Evolutionary conservation across 2,113 vertebrate species (phyloP).

Genomic region (Sapajus apella): DNA sequence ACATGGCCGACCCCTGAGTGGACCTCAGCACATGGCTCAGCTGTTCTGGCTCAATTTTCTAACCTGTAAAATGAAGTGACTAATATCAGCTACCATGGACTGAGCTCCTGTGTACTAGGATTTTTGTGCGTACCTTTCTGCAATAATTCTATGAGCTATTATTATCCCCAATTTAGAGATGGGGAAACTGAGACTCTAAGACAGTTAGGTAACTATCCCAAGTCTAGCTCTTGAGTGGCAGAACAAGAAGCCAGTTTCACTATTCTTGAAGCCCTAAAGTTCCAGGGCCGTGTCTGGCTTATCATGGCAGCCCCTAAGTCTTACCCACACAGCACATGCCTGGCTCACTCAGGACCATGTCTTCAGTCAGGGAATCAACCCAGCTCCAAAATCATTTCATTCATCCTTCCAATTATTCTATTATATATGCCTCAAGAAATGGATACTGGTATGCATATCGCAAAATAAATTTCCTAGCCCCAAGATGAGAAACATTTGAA

Average conservation of each 20-base stretch:
- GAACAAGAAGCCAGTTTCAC: background rate
- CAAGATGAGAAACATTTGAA: background rate
- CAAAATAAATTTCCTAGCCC: background rate
- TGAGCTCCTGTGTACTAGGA: background rate
- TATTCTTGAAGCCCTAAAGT: background rate
- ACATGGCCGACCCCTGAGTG: background rate
- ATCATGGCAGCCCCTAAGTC: background rate
- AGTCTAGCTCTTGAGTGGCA: background rate
- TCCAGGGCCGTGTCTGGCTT: background rate
- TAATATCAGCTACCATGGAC: background rate
- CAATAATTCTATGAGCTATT: background rate
- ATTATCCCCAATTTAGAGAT: background rate
- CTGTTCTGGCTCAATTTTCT: background rate
- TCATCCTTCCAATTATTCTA: background rate
- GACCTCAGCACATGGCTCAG: background rate
- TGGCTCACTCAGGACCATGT: background rate
- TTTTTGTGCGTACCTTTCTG: background rate
- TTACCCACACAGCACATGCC: too few relatives aligned
- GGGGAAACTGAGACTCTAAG: background rate
- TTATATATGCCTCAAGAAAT: background rate
- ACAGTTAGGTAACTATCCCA: background rate
- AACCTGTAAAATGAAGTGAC: background rate
- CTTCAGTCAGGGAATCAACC: background rate
- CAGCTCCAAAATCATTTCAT: background rate
- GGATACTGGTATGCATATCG: background rate